Conservation (phyloP, 2,797 vertebrate genomes). For the Australoheros facetus region DNA sequence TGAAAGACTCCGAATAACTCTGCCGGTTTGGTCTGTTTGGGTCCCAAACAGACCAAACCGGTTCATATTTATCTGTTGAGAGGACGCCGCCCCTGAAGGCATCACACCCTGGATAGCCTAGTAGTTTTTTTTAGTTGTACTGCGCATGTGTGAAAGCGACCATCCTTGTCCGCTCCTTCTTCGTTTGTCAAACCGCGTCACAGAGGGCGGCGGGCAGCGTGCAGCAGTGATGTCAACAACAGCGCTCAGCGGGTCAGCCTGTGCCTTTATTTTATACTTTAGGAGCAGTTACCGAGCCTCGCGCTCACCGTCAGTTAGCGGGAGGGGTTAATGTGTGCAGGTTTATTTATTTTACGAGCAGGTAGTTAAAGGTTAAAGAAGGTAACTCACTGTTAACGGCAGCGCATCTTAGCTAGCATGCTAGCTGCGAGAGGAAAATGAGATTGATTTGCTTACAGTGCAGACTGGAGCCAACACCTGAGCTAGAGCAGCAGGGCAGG, state of each 20-base stretch:
- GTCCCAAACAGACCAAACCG: background rate
- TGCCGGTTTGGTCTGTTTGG: too few species aligned
- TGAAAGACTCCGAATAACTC: too few species aligned
- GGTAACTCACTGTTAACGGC: background rate
- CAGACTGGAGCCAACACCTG: background rate
- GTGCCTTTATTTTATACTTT: background rate
- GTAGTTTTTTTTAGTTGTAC: background rate
- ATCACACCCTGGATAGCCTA: background rate
- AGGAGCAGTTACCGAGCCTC: background rate
- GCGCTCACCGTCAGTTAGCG: background rate
- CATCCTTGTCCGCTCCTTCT: background rate
- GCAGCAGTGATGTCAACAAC: conserved; percentile 68
- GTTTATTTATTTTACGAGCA: background rate
- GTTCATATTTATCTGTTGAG: background rate
- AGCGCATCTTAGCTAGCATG: conserved; percentile 45
- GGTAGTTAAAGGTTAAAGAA: background rate
- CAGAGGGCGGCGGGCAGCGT: conserved; percentile 44
- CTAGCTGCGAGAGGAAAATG: conserved; percentile 37
- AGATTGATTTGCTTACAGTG: background rate
- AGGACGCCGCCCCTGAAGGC: background rate
- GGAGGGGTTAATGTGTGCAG: fast-evolving
- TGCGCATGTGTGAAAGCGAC: conserved; percentile 39
- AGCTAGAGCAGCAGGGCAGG: background rate
- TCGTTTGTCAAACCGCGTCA: background rate
- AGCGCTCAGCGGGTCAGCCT: conserved; percentile 61